Evolutionary conservation across 1,140 invertebrate genomes (phyloP).

Genomic region (Ridgeia piscesae): DNA sequence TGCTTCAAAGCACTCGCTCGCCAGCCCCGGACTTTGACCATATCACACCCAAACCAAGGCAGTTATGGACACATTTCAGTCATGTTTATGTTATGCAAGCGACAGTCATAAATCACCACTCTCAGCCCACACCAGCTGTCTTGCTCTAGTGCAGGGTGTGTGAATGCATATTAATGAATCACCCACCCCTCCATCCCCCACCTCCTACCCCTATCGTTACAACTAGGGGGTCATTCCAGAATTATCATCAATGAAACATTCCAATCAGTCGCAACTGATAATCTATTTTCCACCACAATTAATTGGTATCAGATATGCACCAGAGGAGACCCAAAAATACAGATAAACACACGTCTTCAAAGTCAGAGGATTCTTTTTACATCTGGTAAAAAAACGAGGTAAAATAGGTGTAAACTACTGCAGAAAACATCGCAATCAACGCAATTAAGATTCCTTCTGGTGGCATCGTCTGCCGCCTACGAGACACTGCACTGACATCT

Average conservation of each 20-base stretch:
- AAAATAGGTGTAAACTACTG: background rate
- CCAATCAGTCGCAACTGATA: too few species aligned
- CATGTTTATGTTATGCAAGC: background rate
- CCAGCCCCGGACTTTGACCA: conserved; percentile 7
- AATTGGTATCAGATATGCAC: too few species aligned
- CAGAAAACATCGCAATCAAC: background rate
- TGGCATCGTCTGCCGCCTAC: background rate
- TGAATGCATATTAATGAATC: background rate
- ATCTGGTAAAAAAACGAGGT: background rate
- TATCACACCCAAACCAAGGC: background rate
- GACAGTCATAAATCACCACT: background rate
- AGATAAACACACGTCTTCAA: background rate
- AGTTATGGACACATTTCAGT: background rate
- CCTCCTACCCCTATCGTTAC: too few species aligned
- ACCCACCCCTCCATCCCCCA: too few species aligned
- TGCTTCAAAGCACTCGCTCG: background rate
- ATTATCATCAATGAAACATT: background rate
- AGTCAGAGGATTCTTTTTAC: background rate
- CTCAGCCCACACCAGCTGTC: background rate
- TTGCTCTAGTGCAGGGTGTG: background rate
- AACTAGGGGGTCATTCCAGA: background rate
- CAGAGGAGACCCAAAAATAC: too few species aligned
- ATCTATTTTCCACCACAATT: too few species aligned
- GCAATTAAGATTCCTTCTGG: background rate
- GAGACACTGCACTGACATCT: background rate